These are phyloP conservation scores for Gallinago jamesoni DNA, from an alignment of 2,113 vertebrate genomes.

Conservation along the genomic window DNA sequence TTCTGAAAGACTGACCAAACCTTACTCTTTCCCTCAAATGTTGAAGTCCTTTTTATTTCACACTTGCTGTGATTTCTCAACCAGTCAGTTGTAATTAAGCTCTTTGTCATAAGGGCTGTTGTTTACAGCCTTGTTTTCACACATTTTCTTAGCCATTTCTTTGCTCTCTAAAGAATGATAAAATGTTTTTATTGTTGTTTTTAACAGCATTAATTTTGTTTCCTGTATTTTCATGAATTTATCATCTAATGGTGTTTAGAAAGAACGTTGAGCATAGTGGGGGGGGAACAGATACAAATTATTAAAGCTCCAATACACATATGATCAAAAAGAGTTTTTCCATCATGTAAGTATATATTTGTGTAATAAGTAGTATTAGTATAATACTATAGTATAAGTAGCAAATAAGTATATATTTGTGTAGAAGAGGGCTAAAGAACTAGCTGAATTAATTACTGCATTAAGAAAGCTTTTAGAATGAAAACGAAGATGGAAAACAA, in stretches of 20 bases:
- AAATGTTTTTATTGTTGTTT: neutral
- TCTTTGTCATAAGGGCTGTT: neutral
- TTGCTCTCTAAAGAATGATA: conserved; percentile 11
- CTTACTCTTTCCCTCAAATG: neutral
- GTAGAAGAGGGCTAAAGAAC: neutral
- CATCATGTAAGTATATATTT: neutral
- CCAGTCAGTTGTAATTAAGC: neutral
- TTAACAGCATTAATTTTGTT: conserved; percentile 22
- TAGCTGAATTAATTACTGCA: neutral
- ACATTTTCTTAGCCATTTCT: conserved; percentile 24
- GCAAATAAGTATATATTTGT: neutral
- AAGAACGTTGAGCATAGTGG: neutral
- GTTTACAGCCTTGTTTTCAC: neutral
- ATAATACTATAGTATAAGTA: too few relatives aligned
- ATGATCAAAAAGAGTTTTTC: neutral
- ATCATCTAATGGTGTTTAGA: conserved; percentile 26
- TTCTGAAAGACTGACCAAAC: neutral
- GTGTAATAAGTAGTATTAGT: neutral
- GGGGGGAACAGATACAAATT: neutral
- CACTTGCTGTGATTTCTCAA: neutral
- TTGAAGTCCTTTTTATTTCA: neutral
- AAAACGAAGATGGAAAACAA: neutral
- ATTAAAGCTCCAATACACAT: neutral
- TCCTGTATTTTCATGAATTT: conserved; percentile 12
- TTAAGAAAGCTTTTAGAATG: neutral